These are phyloP conservation scores for Betta splendens DNA, from an alignment of 2,797 vertebrate genomes.

Conservation along the genomic window DNA sequence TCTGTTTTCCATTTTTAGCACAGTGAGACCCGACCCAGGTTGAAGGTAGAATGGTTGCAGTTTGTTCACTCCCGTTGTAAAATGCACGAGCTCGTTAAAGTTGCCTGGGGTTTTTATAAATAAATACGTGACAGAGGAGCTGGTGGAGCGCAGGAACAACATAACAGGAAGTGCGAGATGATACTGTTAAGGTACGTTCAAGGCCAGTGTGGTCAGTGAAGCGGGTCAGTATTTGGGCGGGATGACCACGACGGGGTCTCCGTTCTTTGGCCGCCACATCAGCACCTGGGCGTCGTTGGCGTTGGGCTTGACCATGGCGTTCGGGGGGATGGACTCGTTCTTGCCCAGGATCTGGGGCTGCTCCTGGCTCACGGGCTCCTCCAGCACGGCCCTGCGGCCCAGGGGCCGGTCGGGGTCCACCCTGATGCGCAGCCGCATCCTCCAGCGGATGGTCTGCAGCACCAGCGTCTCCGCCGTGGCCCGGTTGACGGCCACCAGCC, in stretches of 20 bases:
- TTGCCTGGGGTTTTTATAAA: no score
- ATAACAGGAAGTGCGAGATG: conserved; percentile 39
- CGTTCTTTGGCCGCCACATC: conserved; percentile 96
- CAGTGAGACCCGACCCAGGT: conserved; percentile 88
- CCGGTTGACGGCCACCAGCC: conserved; percentile 96
- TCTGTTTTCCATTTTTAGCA: conserved; percentile 79
- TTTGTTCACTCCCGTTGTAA: conserved; percentile 77
- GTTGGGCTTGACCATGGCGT: conserved; percentile 97
- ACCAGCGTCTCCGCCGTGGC: conserved; percentile 88
- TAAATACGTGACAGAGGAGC: conserved; percentile 32
- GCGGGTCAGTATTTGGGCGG: conserved; percentile 87
- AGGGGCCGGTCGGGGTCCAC: conserved; percentile 89
- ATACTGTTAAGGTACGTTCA: conserved; percentile 64
- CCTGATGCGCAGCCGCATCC: conserved; percentile 93
- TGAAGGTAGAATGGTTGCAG: conserved; percentile 93
- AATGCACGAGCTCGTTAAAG: conserved; percentile 65
- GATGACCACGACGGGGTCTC: conserved; percentile 92
- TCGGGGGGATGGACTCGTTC: conserved; percentile 92
- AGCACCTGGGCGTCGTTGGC: conserved; percentile 99
- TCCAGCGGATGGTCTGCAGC: conserved; percentile 95
- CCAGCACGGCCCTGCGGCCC: conserved; percentile 89
- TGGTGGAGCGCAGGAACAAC: conserved; percentile 50
- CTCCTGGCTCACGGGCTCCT: conserved; percentile 89
- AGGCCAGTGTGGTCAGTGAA: conserved; percentile 69
- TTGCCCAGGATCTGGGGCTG: conserved; percentile 91